A percentile compares a stretch with the other conserved stretches of the same genome.
These are phyloP conservation scores for Tenthredo distinguenda DNA, from an alignment of 2,888 invertebrate genomes.

Conservation along the genomic window DNA sequence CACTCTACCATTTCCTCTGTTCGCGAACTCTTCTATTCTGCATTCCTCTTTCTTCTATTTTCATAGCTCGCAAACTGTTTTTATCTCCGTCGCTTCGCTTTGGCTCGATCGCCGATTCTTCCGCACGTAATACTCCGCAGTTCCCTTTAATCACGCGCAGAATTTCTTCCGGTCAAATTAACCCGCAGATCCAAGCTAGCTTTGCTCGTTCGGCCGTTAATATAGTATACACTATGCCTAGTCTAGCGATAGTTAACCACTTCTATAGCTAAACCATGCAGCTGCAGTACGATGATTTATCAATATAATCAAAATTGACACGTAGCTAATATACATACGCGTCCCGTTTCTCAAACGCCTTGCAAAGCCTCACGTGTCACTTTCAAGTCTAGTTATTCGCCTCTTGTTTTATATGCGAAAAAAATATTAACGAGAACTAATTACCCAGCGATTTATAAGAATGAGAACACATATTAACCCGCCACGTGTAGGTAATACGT, in stretches of 20 bases:
- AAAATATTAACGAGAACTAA: not conserved
- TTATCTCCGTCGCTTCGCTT: not conserved
- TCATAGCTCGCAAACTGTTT: not conserved
- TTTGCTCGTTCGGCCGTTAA: slow-evolving; percentile 34
- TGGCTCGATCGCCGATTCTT: not conserved
- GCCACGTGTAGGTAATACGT: not conserved
- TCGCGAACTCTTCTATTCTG: not conserved
- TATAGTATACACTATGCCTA: slow-evolving; percentile 14
- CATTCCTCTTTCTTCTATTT: not conserved
- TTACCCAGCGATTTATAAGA: not conserved
- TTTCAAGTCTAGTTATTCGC: not conserved
- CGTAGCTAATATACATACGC: not conserved
- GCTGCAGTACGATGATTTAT: not conserved
- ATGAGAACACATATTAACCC: not conserved
- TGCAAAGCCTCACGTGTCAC: not conserved
- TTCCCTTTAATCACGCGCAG: not conserved
- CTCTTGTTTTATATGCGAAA: too few relatives aligned
- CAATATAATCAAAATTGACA: not conserved
- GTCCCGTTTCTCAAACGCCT: not conserved
- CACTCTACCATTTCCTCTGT: not conserved
- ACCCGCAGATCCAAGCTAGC: not conserved
- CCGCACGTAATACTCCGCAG: not conserved
- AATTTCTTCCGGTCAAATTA: slow-evolving; percentile 24
- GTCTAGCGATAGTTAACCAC: slow-evolving; percentile 13
- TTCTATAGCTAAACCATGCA: not conserved